Base-by-base conservation (phyloP, 2,797 vertebrate genomes). In the Aplochiton taeniatus region DNA sequence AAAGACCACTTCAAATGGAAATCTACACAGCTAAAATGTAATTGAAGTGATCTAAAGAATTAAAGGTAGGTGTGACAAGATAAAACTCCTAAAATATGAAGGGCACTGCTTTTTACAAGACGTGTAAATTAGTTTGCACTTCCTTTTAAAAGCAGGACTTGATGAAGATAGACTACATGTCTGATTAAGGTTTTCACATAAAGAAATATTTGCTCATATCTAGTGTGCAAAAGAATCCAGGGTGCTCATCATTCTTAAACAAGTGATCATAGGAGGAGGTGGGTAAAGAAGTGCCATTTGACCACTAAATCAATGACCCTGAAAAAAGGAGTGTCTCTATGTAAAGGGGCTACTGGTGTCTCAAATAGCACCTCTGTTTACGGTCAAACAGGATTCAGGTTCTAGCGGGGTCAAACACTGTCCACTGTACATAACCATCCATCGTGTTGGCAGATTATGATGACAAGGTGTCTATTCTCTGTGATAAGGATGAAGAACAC, bases 351-450 rank as follows among this genome's bases (percentile, higher is more conserved):
- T 66, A 70, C 69, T 17, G 11, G 61, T 0, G 47, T 75, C 69
- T 83, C 67, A 65, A 58, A 72, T 72, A 70, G 69, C n/a, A 1
- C 61, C 61, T 72, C 65, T 82, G 81, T 84, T 87, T 85, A 83
- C 73, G 49, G 75, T 80, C 77, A 31, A 61, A 63, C 62, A 72
- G 58, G 79, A 82, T 74, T 86, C 62, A 43, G 77, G 79, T 74
- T 81, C 61, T 70, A 74, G 84, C 45, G 61, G 18, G 85, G 83
- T 87, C 87, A 85, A 80, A 80, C 6, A 19, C 78, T 82, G 77
- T 67, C 46, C 73, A 75, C 69, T 61, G 59, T 72, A 7, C 46
- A 74, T 83, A 82, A 88, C 79, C 77, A 87, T 80, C 69, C 53
- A 66, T 85, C 72, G 75, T 54, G 66, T 55, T 67, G 64, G 70